These are phyloP conservation scores for Dendronephthya gigantea DNA, from an alignment of 64 coral and sea anemone species.

Conservation along the genomic window DNA sequence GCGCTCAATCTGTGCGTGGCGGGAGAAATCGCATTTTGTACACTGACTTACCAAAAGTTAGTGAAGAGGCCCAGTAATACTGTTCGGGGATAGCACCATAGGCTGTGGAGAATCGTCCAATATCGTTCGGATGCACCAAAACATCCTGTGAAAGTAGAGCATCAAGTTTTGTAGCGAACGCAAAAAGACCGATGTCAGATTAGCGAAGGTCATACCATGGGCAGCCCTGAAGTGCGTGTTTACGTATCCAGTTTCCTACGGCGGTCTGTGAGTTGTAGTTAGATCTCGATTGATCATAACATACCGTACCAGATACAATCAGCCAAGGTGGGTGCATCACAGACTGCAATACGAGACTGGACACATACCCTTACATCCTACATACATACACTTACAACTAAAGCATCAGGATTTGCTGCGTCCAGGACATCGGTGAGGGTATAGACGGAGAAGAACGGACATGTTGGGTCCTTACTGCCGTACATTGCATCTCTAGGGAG, in stretches of 20 bases:
- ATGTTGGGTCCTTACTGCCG: slow-evolving; percentile 86
- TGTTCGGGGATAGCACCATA: slow-evolving; percentile 65
- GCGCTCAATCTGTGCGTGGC: too few relatives aligned
- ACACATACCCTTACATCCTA: too few relatives aligned
- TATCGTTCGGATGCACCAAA: slow-evolving; percentile 41
- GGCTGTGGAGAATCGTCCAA: slow-evolving; percentile 50
- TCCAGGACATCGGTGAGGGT: slow-evolving; percentile 75
- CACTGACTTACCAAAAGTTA: slow-evolving; percentile 73
- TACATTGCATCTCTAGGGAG: slow-evolving; percentile 85
- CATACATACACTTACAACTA: slow-evolving; percentile 81
- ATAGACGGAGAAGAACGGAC: slow-evolving; percentile 94
- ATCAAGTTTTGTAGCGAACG: not conserved
- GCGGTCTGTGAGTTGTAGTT: too few relatives aligned
- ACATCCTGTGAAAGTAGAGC: slow-evolving; percentile 48
- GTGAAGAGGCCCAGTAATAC: slow-evolving; percentile 79
- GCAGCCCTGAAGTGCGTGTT: too few relatives aligned
- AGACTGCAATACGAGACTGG: too few relatives aligned
- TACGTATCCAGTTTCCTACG: too few relatives aligned
- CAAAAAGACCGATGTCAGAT: too few relatives aligned
- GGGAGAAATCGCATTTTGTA: too few relatives aligned
- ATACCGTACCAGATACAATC: too few relatives aligned
- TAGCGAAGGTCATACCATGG: too few relatives aligned
- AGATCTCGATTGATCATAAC: too few relatives aligned
- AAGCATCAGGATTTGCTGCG: slow-evolving; percentile 64
- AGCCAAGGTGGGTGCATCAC: too few relatives aligned